Percentiles rank a stretch among this genome's conserved stretches.
Evolutionary conservation across 1,140 invertebrate species (phyloP).

Genomic region (Cherax quadricarinatus): DNA sequence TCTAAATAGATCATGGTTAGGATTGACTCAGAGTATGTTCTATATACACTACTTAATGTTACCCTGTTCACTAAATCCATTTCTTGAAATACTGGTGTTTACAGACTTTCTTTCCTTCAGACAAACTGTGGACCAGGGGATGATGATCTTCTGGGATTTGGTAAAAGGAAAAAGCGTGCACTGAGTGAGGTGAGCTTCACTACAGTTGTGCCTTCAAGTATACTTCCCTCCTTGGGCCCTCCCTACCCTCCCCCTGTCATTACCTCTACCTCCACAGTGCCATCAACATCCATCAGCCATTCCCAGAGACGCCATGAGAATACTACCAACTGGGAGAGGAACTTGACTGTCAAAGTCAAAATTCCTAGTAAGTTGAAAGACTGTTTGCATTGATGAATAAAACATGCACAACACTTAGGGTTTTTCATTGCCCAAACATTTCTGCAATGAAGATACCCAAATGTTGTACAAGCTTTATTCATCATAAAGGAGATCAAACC

Average conservation of each 20-base stretch:
- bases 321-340: constrained; percentile 73
- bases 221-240: background rate
- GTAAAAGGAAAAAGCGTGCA: constrained; percentile 14
- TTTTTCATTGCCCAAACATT: no score
- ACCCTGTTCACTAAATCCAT: no score
- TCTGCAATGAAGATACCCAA: no score
- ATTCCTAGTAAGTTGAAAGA: constrained; percentile 60
- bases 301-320: constrained; percentile 30
- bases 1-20: no score
- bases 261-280: background rate
- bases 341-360: constrained; percentile 71
- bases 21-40: no score
- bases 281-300: constrained; percentile 31
- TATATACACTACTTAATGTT: no score
- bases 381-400: no score
- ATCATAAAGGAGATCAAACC: no score
- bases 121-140: constrained; percentile 50
- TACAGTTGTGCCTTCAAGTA: constrained; percentile 14
- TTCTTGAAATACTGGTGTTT: no score
- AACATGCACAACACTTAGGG: no score
- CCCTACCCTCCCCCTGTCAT: background rate
- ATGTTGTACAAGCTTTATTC: no score
- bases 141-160: constrained; percentile 39
- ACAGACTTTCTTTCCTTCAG: constrained; percentile 17
- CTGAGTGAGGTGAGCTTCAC: constrained; percentile 16